These are phyloP conservation scores for Nomada flava DNA, from an alignment of 2,888 invertebrate genomes.

Conservation along the genomic window DNA sequence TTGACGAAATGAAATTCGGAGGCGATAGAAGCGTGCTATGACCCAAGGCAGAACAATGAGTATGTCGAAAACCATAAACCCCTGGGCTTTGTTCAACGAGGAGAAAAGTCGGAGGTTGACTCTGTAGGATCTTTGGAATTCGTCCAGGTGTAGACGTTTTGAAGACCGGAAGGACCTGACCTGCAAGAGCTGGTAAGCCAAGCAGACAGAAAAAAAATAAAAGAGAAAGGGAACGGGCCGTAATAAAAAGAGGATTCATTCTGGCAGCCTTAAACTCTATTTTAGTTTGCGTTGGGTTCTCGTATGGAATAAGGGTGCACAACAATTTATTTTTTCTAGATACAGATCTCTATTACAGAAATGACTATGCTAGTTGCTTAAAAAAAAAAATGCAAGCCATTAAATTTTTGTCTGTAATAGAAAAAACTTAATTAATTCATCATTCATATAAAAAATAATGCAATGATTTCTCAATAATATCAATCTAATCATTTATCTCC, in stretches of 20 bases:
- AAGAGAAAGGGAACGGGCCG: slow-evolving; percentile 10
- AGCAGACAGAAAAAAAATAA: slow-evolving; percentile 36
- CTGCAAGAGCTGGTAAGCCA: slow-evolving; percentile 56
- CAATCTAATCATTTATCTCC: too few relatives aligned
- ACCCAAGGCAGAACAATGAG: slow-evolving; percentile 46
- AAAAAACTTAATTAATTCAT: too few relatives aligned
- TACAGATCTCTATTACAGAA: too few relatives aligned
- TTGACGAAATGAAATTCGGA: slow-evolving; percentile 1
- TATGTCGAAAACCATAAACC: slow-evolving; percentile 18
- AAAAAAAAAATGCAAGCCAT: too few relatives aligned
- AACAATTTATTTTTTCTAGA: too few relatives aligned
- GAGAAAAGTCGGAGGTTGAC: slow-evolving; percentile 71
- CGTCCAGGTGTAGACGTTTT: slow-evolving; percentile 60
- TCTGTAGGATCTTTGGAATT: slow-evolving; percentile 42
- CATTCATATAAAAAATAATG: too few relatives aligned
- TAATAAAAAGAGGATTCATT: slow-evolving; percentile 46
- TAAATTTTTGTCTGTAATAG: too few relatives aligned
- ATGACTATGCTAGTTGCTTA: too few relatives aligned
- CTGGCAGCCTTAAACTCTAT: slow-evolving; percentile 24
- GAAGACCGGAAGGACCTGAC: slow-evolving; percentile 71
- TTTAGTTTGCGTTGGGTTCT: neutral
- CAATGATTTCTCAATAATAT: too few relatives aligned
- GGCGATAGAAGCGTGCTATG: slow-evolving; percentile 2
- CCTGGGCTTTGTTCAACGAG: slow-evolving; percentile 49
- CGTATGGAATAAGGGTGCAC: too few relatives aligned